phyloP scores from a whole-genome alignment of 2,888 invertebrate genomes.

The Myopa tessellatipennis region DNA sequence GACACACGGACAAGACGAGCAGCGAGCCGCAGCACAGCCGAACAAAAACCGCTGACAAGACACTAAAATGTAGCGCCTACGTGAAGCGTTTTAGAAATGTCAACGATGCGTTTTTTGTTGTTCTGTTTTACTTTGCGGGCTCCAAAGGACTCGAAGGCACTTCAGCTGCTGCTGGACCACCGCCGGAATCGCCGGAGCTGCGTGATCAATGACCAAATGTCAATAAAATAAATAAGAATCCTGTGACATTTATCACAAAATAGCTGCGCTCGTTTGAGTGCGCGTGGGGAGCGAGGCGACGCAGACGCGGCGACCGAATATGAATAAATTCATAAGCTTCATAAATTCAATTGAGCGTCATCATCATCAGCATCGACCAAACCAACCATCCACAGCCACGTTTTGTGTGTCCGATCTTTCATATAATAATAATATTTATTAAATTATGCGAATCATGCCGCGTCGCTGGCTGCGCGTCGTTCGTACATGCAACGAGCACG shows the following conservation, averaged over 20 bases:
- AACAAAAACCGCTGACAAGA: conserved; percentile 51
- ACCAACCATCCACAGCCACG: background rate
- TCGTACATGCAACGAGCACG: conserved; percentile 34
- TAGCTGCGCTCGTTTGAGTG: background rate
- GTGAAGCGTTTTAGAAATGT: conserved; percentile 49
- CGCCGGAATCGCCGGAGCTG: conserved; percentile 45
- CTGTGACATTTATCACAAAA: conserved; percentile 68
- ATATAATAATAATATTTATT: conserved; percentile 50
- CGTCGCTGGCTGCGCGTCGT: background rate
- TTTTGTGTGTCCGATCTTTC: background rate
- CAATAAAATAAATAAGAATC: conserved; percentile 67
- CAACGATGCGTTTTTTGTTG: conserved; percentile 30
- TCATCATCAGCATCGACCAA: conserved; percentile 5
- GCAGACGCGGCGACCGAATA: conserved; percentile 21
- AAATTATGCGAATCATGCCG: conserved; percentile 53
- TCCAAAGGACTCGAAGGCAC: background rate
- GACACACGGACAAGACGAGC: conserved; percentile 39
- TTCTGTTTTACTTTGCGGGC: conserved; percentile 37
- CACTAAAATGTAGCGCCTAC: conserved; percentile 55
- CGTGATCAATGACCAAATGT: conserved; percentile 55
- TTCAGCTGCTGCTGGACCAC: conserved; percentile 51
- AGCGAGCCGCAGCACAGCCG: background rate
- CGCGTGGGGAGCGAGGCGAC: background rate
- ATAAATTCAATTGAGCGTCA: conserved; percentile 34
- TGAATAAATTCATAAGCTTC: conserved; percentile 8